Evolutionary conservation across 2,113 vertebrate genomes (phyloP).

Genomic region (Pteruthius melanotis): DNA sequence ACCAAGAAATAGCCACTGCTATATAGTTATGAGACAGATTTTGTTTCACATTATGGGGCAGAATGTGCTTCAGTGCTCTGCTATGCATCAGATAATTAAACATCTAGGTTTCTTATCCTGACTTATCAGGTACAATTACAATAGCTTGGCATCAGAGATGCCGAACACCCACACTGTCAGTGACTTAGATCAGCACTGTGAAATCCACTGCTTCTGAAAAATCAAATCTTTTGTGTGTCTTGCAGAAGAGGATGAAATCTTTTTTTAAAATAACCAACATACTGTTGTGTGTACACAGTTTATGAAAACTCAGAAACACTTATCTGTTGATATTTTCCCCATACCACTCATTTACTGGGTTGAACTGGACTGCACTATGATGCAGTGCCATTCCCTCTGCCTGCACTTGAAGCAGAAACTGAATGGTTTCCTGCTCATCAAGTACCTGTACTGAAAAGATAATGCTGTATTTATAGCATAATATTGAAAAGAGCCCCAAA

Average conservation of each 20-base stretch:
- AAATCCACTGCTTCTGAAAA: conserved; percentile 7
- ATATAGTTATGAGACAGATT: not conserved
- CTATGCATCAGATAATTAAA: not conserved
- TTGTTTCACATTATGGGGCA: not conserved
- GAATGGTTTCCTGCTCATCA: not conserved
- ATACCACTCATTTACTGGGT: not conserved
- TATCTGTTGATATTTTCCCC: not conserved
- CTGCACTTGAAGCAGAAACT: not conserved
- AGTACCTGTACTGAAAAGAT: not conserved
- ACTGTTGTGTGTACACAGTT: not conserved
- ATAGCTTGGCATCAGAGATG: not conserved
- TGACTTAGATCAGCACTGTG: not conserved
- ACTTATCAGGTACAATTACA: conserved; percentile 11
- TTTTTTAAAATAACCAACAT: not conserved
- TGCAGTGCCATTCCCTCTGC: not conserved
- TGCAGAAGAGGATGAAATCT: not conserved
- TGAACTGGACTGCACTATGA: not conserved
- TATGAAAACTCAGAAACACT: not conserved
- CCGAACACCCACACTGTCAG: not conserved
- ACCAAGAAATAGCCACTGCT: not conserved
- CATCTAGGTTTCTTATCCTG: not conserved
- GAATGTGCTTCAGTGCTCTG: not conserved
- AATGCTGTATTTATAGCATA: not conserved
- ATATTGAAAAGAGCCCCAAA: not conserved
- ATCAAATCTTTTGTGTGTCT: not conserved